phyloP scores from a whole-genome alignment of 2,113 vertebrate genomes.

The Tetrax tetrax region DNA sequence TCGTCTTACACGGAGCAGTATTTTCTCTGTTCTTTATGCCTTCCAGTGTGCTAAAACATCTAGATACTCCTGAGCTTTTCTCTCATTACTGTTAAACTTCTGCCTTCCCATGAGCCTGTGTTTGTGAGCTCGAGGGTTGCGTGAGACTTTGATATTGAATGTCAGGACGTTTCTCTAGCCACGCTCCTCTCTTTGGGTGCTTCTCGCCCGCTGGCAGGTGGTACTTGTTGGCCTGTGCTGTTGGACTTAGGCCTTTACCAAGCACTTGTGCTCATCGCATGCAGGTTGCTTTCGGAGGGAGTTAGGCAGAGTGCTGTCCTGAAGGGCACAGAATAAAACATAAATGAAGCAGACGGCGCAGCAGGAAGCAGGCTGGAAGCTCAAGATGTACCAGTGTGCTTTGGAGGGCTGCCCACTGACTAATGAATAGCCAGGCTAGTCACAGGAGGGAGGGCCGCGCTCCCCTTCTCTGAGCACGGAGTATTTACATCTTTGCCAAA shows the following conservation, averaged over 20 bases:
- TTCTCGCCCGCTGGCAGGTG: background rate
- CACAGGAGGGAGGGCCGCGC: fast-evolving
- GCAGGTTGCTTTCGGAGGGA: background rate
- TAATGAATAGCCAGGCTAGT: fast-evolving
- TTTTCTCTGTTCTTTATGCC: background rate
- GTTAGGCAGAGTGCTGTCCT: background rate
- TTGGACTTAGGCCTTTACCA: background rate
- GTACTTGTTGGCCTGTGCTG: background rate
- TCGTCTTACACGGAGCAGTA: background rate
- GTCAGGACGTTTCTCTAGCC: background rate
- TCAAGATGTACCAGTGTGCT: background rate
- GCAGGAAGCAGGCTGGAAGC: background rate
- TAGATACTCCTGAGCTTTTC: background rate
- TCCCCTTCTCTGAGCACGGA: background rate
- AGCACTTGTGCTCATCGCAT: fast-evolving
- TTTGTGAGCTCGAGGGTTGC: background rate
- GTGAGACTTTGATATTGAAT: background rate
- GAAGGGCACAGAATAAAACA: background rate
- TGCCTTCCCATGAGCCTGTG: background rate
- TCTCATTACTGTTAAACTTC: background rate
- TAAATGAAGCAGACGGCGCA: background rate
- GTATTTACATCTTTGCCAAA: background rate
- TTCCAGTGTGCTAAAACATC: background rate
- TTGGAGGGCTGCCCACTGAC: background rate
- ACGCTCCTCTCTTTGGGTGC: background rate